phyloP scores from a whole-genome alignment of 2,797 vertebrate genomes.

The Xenentodon cancila region DNA sequence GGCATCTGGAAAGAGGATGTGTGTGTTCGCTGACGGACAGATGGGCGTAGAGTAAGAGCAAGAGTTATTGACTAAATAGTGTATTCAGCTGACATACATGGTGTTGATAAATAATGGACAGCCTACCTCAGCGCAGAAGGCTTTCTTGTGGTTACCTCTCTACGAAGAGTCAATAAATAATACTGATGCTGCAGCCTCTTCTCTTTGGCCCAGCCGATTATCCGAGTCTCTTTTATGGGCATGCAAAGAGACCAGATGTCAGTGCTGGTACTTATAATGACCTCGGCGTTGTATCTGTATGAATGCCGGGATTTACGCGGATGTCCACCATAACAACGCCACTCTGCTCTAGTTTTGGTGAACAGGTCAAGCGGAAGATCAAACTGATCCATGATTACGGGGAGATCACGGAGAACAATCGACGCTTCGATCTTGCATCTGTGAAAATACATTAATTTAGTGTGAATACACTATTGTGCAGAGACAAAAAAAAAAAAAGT shows the following conservation, averaged over 20 bases:
- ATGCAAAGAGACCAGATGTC: conserved; percentile 23
- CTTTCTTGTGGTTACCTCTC: conserved; percentile 38
- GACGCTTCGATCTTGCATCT: no score
- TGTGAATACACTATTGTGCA: no score
- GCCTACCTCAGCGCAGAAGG: conserved; percentile 35
- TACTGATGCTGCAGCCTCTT: conserved; percentile 42
- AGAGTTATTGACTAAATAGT: conserved; percentile 41
- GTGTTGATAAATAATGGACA: conserved; percentile 71
- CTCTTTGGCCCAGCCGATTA: conserved; percentile 38
- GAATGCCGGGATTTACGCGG: conserved; percentile 3
- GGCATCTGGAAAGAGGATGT: conserved; percentile 15
- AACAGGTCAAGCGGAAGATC: not conserved
- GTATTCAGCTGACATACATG: conserved; percentile 46
- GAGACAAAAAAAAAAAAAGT: no score
- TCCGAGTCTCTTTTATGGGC: conserved; percentile 26
- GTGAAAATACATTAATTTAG: no score
- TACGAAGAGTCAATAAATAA: conserved; percentile 66
- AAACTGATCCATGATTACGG: not conserved
- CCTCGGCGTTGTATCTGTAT: conserved; percentile 17
- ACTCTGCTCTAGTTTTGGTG: conserved; percentile 16
- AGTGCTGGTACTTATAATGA: conserved; percentile 23
- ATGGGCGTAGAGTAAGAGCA: conserved; percentile 12
- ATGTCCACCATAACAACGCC: not conserved
- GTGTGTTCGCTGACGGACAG: conserved; percentile 14
- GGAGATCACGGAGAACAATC: not conserved